These are phyloP conservation scores for Eptesicus fuscus DNA, from an alignment of 2,113 vertebrate genomes.

Conservation along the genomic window DNA sequence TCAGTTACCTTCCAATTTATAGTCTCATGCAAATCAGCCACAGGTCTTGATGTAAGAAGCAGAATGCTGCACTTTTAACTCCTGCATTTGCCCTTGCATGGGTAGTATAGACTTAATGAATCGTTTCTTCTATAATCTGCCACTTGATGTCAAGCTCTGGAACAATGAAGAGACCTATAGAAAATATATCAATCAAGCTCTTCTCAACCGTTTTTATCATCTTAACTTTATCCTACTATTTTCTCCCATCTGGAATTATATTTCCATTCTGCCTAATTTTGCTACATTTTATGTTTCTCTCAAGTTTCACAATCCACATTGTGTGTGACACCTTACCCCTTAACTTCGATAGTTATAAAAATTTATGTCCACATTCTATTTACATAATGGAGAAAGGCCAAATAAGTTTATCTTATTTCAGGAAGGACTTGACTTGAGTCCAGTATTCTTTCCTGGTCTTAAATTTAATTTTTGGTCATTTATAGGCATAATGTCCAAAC, in stretches of 20 bases:
- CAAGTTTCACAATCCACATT: background rate
- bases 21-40: slow-evolving; percentile 31
- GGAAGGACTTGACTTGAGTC: background rate
- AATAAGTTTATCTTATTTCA: background rate
- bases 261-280: background rate
- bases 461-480: background rate
- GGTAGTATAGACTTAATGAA: background rate
- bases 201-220: background rate
- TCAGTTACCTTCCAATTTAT: background rate
- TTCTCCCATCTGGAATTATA: background rate
- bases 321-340: background rate
- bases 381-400: background rate
- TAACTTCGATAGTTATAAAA: background rate
- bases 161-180: background rate
- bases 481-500: background rate
- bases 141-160: background rate
- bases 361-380: background rate
- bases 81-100: background rate
- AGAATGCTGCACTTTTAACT: background rate
- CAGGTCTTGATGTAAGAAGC: background rate
- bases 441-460: background rate
- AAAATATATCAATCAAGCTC: background rate
- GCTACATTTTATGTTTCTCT: background rate
- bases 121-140: background rate
- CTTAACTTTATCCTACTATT: background rate